Conservation (phyloP, 2,113 vertebrate species). For the Apteryx owenii region DNA sequence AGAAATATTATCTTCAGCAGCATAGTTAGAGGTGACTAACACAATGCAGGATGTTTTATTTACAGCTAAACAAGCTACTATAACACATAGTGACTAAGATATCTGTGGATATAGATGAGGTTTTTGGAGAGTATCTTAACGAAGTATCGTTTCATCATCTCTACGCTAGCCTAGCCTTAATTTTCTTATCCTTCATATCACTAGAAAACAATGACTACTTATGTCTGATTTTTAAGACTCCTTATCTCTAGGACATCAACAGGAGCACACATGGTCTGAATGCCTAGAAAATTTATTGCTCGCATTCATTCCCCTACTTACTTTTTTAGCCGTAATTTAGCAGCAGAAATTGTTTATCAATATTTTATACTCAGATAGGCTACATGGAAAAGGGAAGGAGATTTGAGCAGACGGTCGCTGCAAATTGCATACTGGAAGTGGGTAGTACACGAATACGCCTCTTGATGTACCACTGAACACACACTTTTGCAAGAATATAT, state of each 20-base stretch:
- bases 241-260: neutral
- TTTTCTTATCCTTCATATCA: neutral
- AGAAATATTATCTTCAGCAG: neutral
- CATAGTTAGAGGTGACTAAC: too few relatives aligned
- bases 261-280: fast-evolving
- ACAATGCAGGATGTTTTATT: neutral
- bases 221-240: neutral
- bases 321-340: neutral
- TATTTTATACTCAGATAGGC: constrained; percentile 28
- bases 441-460: neutral
- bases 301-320: neutral
- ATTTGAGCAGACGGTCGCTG: neutral
- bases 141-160: neutral
- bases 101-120: neutral
- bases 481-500: neutral
- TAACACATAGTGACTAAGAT: neutral
- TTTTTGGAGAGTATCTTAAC: neutral
- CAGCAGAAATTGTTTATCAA: constrained; percentile 21
- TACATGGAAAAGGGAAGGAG: neutral
- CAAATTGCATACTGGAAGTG: neutral
- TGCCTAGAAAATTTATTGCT: neutral
- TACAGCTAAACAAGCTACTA: neutral
- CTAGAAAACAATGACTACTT: neutral
- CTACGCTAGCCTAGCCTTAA: neutral
- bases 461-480: neutral